These are phyloP conservation scores for Microctonus aethiopoides DNA, from an alignment of 2,888 invertebrate species.

Conservation along the genomic window DNA sequence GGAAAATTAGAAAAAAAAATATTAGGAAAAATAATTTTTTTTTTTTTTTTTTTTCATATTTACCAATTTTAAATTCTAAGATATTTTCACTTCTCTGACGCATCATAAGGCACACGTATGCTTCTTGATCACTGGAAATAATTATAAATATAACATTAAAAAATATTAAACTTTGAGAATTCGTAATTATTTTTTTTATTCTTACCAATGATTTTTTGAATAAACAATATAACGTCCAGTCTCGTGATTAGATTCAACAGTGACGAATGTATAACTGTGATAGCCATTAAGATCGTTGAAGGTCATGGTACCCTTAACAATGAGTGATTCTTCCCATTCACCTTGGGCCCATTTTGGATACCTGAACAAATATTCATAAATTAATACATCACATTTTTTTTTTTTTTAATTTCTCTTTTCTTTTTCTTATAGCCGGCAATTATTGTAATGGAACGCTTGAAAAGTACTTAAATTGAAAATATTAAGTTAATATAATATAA, in stretches of 20 bases:
- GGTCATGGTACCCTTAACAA: constrained; percentile 66
- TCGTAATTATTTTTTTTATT: constrained; percentile 10
- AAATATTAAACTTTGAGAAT: background rate
- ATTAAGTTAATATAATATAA: too few species aligned
- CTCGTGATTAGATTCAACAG: constrained; percentile 64
- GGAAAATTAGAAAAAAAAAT: background rate
- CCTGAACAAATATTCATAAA: constrained; percentile 50
- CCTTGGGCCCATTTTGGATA: constrained; percentile 76
- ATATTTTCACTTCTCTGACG: constrained; percentile 72
- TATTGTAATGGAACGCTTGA: too few species aligned
- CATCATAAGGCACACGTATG: constrained; percentile 72
- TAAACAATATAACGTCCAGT: constrained; percentile 67
- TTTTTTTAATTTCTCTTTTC: background rate
- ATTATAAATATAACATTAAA: constrained; percentile 11
- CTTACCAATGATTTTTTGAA: constrained; percentile 68
- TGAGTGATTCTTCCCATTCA: constrained; percentile 71
- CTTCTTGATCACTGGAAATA: constrained; percentile 70
- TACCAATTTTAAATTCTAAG: constrained; percentile 69
- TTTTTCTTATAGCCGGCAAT: background rate
- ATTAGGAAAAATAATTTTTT: too few species aligned
- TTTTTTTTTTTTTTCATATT: background rate
- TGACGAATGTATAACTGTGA: constrained; percentile 67
- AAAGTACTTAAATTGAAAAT: too few species aligned
- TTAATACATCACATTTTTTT: background rate
- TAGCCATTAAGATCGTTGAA: constrained; percentile 68